Base-by-base conservation (phyloP, 2,888 invertebrate species). In the Cyclophora albipunctata region DNA sequence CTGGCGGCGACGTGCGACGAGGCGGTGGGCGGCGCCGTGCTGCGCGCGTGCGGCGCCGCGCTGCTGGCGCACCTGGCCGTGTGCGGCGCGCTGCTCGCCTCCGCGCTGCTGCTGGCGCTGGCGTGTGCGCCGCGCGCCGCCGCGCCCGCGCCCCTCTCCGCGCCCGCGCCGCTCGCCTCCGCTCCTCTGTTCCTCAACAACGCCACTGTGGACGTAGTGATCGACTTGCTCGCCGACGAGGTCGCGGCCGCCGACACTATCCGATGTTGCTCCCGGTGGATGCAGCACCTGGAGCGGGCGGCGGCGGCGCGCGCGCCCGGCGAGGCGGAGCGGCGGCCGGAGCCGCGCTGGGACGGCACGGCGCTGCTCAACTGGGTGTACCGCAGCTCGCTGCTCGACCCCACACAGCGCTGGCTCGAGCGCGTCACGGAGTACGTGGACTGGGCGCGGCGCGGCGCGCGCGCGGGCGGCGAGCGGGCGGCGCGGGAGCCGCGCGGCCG, bases 1-100 rank as follows among this genome's bases (percentile, higher is more conserved):
- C 82, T 96, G 49, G 82, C 90, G 60, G 91, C 90, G 54, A 76
- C 78, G 35, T 68, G 88, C 49, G 89, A 90, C 52, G 64, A 90
- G 55, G 65, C 91, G 58, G 58, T 51, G 52, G 67, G 20, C 20
- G 43, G 43, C 20, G 43, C 7, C 20, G 37, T 50, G 54, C 62
- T 58, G 59, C 57, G 56, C 47, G 58, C 62, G 7, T 60, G 63
- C 40, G 57, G 53, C 46, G 49, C 53, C 46, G 66, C 69, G 5
- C 57, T 67, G 51, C 58, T 59, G 46, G 53, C 67, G 48, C 37
- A 37, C 37, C 61, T 70, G 45, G 52, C 69, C 45, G 57, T 63
- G 7, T 62, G 61, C 59, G 43, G 33, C 5, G 46, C 46, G 46
- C 50, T 64, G 34, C 58, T 71, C 42, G 43, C 20, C 20, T 7